phyloP scores from a whole-genome alignment of 2,797 vertebrate species.

The Hydrophis major region DNA sequence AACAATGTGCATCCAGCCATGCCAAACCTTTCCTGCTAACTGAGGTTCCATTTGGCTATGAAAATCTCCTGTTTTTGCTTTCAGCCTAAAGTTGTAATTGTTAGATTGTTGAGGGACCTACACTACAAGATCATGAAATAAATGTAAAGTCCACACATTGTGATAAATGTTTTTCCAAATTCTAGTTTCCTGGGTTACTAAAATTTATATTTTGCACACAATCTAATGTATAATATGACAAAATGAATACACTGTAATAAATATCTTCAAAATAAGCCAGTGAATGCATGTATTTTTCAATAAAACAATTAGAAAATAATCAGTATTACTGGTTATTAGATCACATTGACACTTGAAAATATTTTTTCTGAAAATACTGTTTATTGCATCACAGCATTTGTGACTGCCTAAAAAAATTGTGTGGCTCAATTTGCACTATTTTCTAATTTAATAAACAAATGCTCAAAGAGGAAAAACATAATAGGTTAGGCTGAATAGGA shows the following conservation, averaged over 20 bases:
- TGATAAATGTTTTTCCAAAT: neutral
- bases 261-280: neutral
- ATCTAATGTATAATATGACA: constrained; percentile 34
- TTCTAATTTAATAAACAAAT: neutral
- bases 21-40: neutral
- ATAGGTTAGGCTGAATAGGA: neutral
- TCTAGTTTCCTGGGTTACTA: neutral
- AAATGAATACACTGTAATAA: constrained; percentile 3
- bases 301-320: constrained; percentile 31
- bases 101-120: neutral
- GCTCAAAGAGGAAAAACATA: neutral
- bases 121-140: neutral
- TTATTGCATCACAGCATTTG: neutral
- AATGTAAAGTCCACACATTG: rapidly evolving
- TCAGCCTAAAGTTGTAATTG: neutral
- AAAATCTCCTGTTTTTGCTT: neutral
- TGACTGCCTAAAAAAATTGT: constrained; percentile 23
- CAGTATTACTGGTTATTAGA: constrained; percentile 11
- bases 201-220: constrained; percentile 6
- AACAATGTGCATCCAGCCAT: neutral
- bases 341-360: constrained; percentile 38
- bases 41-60: neutral
- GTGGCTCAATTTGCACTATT: neutral
- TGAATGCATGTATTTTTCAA: constrained; percentile 41
- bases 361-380: neutral